Conservation (phyloP, 1,140 invertebrate genomes). For the Tetranychus urticae region DNA sequence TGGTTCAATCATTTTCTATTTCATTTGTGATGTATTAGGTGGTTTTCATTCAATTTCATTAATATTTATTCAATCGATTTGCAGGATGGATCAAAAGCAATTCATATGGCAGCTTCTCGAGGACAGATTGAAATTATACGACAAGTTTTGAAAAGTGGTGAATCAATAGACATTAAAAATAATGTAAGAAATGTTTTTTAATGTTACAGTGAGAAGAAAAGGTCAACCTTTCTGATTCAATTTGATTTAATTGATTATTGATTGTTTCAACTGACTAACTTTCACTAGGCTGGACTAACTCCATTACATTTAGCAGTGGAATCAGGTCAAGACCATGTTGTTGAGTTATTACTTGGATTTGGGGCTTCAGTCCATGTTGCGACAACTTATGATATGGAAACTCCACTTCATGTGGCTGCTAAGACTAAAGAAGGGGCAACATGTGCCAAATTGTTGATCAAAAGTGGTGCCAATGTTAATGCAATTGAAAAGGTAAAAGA, state of each 20-base stretch:
- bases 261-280: slow-evolving; percentile 2
- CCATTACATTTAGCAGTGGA: slow-evolving; percentile 92
- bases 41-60: no score
- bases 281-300: slow-evolving; percentile 75
- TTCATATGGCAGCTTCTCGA: slow-evolving; percentile 69
- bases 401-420: slow-evolving; percentile 82
- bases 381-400: slow-evolving; percentile 46
- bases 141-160: slow-evolving; percentile 77
- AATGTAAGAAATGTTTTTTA: slow-evolving; percentile 38
- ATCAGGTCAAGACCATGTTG: slow-evolving; percentile 75
- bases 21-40: background rate
- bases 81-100: slow-evolving; percentile 23
- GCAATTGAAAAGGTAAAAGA: slow-evolving; percentile 22
- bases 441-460: slow-evolving; percentile 87
- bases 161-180: slow-evolving; percentile 77
- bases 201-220: background rate
- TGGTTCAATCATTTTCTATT: background rate
- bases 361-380: slow-evolving; percentile 89
- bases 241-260: background rate
- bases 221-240: background rate
- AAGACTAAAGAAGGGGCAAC: slow-evolving; percentile 73
- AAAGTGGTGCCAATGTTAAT: slow-evolving; percentile 89
- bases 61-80: no score
- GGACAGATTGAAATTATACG: slow-evolving; percentile 94
- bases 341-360: slow-evolving; percentile 87